Evolutionary conservation across 2,888 invertebrate genomes (phyloP), one percentile per base, ranked within the genome.

Genomic region (Stenotaenia linearis): DNA sequence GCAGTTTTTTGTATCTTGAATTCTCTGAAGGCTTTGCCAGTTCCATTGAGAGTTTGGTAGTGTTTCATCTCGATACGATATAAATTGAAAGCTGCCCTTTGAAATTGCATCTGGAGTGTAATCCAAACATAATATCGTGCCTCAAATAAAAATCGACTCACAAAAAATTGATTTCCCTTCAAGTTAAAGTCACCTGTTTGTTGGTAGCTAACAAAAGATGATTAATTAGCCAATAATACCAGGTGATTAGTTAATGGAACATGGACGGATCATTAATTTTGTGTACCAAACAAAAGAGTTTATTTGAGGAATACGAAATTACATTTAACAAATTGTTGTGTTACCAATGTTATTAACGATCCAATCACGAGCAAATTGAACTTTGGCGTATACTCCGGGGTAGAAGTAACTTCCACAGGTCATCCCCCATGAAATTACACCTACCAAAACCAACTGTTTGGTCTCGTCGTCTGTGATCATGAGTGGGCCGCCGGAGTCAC

Each of bases 361-460:
- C 77, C 77, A 77, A 45, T 45, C 10, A 21, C 18, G 28, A 1
- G 77, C 77, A 25, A 28, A 77, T 10, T 45, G 45, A 23, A 77
- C 77, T 45, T 23, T 7, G 21, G 77, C 77, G 25, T 77, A 77
- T 1, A 77, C 77, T 9, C 77, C 77, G 10, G 77, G 77, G 18
- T 15, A 77, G 3, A 37, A 10, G 15, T 12, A 1, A 25, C 37
- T 23, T 23, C 40, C 77, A 25, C 77, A 77, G 4, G 28, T 25
- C 28, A 28, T 45, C 21, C 77, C 77, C 77, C 77, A 77, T 12
- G 77, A 77, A 7, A 40, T 23, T 15, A 77, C 21, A 0, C 77
- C 77, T 0, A 25, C 40, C 45, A 40, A 3, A 0, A 40, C 12
- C 77, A 18, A 77, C 4, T 12, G 18, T 45, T 25, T 21, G n/a